Base-by-base conservation (phyloP, 2,797 vertebrate species). In the Sebastolobus alascanus region DNA sequence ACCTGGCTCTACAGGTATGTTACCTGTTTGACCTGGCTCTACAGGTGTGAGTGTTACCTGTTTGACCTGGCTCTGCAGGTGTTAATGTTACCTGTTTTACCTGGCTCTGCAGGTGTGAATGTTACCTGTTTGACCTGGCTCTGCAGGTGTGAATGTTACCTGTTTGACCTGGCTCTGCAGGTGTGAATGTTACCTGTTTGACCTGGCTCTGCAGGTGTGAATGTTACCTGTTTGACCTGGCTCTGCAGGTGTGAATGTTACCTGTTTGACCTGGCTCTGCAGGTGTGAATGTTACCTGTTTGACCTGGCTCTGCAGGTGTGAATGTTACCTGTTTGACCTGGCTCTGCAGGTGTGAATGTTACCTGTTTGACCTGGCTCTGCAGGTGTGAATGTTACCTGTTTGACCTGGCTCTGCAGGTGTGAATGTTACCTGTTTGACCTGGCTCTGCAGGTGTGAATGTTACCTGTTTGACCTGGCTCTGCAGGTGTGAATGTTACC, bases 21-120 rank as follows among this genome's bases (percentile, higher is more conserved):
- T 46, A 46, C 40, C 14, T 46, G 40, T 46, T 43, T 14, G 12
- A 43, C 40, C 40, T 43, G 40, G 5, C 5, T 6, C 40, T 18
- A 3, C 0, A 46, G 38, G 75, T 60, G 75, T 69, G 74, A 63
- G 1, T 56, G n/a, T 29, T 35, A 67, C 29, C 38, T 68, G 29
- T 38, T 38, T 99, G 93, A 99, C 98, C 90, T 99, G 98, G 3
- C 96, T 97, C 93, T 99, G 98, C 77, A 99, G 96, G 93, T 99
- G 98, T n/a, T n/a, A n/a, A n/a, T 83, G 37, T 38, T 38, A 38
- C 37, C 43, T 46, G 43, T 46, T 46, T 99, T 93, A 99, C 98
- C 90, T 99, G 98, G 3, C 96, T 97, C 93, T 99, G 97, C 77
- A 99, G 96, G n/a, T n/a, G 93, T 99, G 98, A 46, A 0, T 18